Conservation (phyloP, 2,888 invertebrate species). For the Rotaria macrura region DNA sequence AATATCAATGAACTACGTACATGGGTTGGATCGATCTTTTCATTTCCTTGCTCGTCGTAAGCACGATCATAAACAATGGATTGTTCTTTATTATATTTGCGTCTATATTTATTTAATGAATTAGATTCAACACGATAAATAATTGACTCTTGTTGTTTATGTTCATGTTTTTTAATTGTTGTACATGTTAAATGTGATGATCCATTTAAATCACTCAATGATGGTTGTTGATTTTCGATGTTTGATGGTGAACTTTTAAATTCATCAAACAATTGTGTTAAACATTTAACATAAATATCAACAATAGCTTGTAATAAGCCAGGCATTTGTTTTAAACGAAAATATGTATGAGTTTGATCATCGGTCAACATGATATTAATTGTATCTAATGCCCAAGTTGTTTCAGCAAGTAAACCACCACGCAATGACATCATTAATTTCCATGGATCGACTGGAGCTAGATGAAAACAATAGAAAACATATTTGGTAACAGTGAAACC, state of each 20-base stretch:
- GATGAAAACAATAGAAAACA: constrained; percentile 35
- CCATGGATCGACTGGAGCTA: constrained; percentile 85
- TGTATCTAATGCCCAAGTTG: constrained; percentile 92
- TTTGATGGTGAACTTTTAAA: constrained; percentile 9
- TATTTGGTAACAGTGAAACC: neutral
- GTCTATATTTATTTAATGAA: neutral
- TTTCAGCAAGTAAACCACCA: constrained; percentile 84
- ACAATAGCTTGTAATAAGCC: constrained; percentile 71
- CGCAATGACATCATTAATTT: constrained; percentile 92
- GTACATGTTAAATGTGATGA: constrained; percentile 21
- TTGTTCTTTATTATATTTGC: neutral
- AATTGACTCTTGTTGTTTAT: neutral
- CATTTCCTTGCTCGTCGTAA: neutral
- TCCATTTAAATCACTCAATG: constrained; percentile 17
- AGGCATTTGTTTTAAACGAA: constrained; percentile 80
- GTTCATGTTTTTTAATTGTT: constrained; percentile 2
- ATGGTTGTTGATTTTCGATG: constrained; percentile 21
- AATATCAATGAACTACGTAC: neutral
- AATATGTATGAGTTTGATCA: constrained; percentile 81
- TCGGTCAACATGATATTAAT: constrained; percentile 89
- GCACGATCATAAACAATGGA: neutral
- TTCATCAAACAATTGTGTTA: constrained; percentile 27
- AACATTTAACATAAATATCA: constrained; percentile 37
- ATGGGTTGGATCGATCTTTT: neutral
- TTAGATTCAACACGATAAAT: constrained; percentile 10